Percentiles rank a stretch among this genome's conserved stretches.
phyloP scores from a whole-genome alignment of 2,113 vertebrate genomes.

The Rana temporaria region DNA sequence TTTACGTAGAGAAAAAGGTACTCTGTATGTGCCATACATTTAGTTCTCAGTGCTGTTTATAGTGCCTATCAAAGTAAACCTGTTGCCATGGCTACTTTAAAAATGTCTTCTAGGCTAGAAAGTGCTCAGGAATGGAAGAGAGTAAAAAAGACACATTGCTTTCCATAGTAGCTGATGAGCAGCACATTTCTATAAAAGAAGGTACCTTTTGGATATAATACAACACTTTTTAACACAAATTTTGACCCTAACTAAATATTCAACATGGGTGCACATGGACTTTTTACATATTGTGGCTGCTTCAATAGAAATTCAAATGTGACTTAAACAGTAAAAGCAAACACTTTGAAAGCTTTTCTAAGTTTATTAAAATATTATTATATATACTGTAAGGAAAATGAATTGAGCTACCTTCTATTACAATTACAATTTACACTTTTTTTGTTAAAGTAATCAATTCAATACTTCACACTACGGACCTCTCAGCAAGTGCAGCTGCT shows the following conservation, averaged over 20 bases:
- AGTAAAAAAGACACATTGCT: neutral
- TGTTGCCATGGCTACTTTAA: conserved; percentile 25
- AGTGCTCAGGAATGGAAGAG: neutral
- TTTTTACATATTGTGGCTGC: neutral
- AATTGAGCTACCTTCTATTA: no score
- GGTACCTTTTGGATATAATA: neutral
- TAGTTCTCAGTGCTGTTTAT: neutral
- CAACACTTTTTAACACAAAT: neutral
- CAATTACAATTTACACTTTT: no score
- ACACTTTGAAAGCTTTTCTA: no score
- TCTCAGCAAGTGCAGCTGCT: no score
- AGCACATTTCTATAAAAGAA: neutral
- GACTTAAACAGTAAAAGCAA: neutral
- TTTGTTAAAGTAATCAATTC: no score
- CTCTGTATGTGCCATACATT: no score
- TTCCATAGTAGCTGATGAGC: conserved; percentile 1
- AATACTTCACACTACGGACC: no score
- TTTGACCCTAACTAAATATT: neutral
- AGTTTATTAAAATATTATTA: no score
- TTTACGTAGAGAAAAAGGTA: no score
- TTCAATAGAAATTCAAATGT: no score
- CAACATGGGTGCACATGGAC: neutral
- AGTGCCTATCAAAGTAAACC: conserved; percentile 5
- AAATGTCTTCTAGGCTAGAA: neutral
- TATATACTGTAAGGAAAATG: no score